Evolutionary conservation across 2,797 vertebrate species (phyloP), one percentile per base, ranked within the genome.

Genomic region (Miichthys miiuy): DNA sequence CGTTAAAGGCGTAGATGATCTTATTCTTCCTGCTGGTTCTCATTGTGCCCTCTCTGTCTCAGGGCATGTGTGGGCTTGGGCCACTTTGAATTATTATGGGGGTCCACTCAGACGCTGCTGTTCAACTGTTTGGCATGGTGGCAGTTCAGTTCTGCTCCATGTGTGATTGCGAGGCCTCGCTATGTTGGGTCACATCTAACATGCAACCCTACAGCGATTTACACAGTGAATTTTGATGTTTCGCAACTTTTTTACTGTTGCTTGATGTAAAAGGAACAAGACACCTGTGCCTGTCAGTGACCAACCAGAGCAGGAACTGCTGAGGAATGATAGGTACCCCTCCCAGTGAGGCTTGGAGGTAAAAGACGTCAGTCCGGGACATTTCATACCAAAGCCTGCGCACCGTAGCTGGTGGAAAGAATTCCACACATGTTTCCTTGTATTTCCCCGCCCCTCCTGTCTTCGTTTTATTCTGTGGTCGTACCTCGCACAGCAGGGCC

Each of bases 351-450:
- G 60, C 58, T 64, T 55, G 51, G 65, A 92, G 91, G 88, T 92
- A 81, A 91, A 90, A 77, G 55, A 88, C 86, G 82, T 90, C 87
- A 90, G 84, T 83, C 72, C 79, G 27, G 65, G 71, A 75, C 71
- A n/a, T 30, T 73, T 81, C 84, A 83, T 81, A 87, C 82, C 80
- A 74, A 80, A 92, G 75, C 67, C 79, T 80, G 34, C 20, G 21
- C 86, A 73, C 88, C 60, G 73, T 74, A 77, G 82, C 87, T 18
- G 46, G 67, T 85, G 91, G 89, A 87, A 92, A 94, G 88, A 91
- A 94, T 94, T 94, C 89, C 88, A 87, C 85, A 93, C 79, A 89
- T 93, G 92, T 93, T 92, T 91, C 88, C 87, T 82, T 62, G 83
- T 71, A 51, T 70, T 75, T 30, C 81, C 68, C 83, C 86, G 61